Evolutionary conservation across 1,140 invertebrate genomes (phyloP), one percentile per base, ranked within the genome.

Genomic region (Cydia strobilella): DNA sequence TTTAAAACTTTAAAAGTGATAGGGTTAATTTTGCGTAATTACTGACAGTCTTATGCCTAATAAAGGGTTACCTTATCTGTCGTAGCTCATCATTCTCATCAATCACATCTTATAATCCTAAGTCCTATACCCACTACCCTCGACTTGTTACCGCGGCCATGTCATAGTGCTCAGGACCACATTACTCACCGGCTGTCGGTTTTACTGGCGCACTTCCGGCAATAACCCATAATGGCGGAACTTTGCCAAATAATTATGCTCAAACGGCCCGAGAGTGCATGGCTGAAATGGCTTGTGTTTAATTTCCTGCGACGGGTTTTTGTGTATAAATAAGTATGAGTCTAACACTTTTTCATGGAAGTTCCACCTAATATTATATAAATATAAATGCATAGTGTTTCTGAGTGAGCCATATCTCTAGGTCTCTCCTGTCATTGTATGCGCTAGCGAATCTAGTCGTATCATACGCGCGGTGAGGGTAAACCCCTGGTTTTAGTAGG

Each of bases 101-200:
- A 51, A 15, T 15, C 12, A 48, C 0, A 13, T 10, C 0, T 23
- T 63, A 27, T 27, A n/a, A n/a, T n/a, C n/a, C n/a, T n/a, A n/a
- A 12, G 62, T 63, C 2, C 62, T 63, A 13, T 15, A 1, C 9
- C 9, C 59, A 10, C 62, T 66, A 66, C 25, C 63, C 63, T 39
- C 27, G 23, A 35, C n/a, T 66, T 35, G 15, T 35, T 69, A n/a
- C 59, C 3, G 12, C 6, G 25, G 27, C 20, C 27, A 31, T 65
- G 54, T 69, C 65, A 69, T 35, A 69, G n/a, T 69, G 35, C 35
- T 66, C 3, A 69, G 31, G 65, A 9, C 18, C 0, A 75, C 77
- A 79, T 79, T 79, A 77, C 72, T 79, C 78, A 79, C 63, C 51
- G 54, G 72, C 74, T 72, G 75, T 79, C 78, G 42, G 75, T 79